Base-by-base conservation (phyloP, 2,797 vertebrate genomes). In the Microcaecilia unicolor region DNA sequence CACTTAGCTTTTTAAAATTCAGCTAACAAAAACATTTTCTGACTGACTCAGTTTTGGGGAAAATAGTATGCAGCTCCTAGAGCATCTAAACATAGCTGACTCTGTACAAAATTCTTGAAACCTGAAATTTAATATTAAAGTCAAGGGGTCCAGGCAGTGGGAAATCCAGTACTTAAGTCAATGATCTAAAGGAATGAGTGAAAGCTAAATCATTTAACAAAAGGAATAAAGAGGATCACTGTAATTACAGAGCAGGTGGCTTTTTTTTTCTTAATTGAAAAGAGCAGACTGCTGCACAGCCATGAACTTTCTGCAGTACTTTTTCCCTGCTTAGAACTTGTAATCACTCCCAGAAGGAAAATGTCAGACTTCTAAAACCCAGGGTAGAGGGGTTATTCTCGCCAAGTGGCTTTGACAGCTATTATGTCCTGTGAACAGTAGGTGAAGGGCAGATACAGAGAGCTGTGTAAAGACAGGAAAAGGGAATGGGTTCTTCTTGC, bases 21-120 rank as follows among this genome's bases (percentile, higher is more conserved):
- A 40, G 25, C 10, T 22, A 24, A 52, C 10, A 4, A 9, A 6
- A n/a, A 1, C 1, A 15, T 18, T n/a, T n/a, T 6, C 1, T 2
- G 16, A 17, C 5, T 18, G 35, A 36, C 49, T 46, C 34, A 23
- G 13, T 21, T 10, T 34, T 35, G 12, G 15, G 52, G 46, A 21
- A 43, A 31, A 5, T 23, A 23, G 21, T n/a, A n/a, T 19, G 9
- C n/a, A 25, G 14, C 18, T n/a, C n/a, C n/a, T n/a, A n/a, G n/a
- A n/a, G n/a, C n/a, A n/a, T n/a, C n/a, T n/a, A n/a, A n/a, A n/a
- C n/a, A n/a, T n/a, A n/a, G n/a, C n/a, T n/a, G n/a, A n/a, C n/a
- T n/a, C n/a, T n/a, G n/a, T n/a, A n/a, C n/a, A n/a, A n/a, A n/a
- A n/a, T n/a, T n/a, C n/a, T n/a, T n/a, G n/a, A n/a, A n/a, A n/a